These are phyloP conservation scores for Ctenomys sociabilis DNA, from an alignment of 2,113 vertebrate genomes.

Conservation along the genomic window DNA sequence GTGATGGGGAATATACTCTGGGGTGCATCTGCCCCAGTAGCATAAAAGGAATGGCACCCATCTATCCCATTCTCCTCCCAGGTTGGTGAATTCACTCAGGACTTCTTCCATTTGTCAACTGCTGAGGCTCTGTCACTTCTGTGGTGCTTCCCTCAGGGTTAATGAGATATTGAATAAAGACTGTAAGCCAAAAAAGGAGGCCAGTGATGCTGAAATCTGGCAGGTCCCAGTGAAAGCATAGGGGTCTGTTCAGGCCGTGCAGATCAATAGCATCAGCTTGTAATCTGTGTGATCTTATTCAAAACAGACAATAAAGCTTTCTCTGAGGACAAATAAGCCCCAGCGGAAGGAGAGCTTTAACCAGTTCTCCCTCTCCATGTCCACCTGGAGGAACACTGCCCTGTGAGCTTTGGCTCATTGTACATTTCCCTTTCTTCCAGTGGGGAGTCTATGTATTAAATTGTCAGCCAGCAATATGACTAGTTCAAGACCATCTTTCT, in stretches of 20 bases:
- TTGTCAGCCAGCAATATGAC: slow-evolving; percentile 26
- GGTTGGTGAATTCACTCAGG: background rate
- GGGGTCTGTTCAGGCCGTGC: background rate
- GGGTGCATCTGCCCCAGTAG: background rate
- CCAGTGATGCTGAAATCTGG: background rate
- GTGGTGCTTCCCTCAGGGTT: slow-evolving; percentile 34
- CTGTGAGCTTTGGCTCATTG: background rate
- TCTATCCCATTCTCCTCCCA: background rate
- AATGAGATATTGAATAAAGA: slow-evolving; percentile 65
- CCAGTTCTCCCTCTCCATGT: background rate
- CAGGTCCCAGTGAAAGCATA: slow-evolving; percentile 37
- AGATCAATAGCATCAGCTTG: slow-evolving; percentile 56
- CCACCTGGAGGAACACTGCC: slow-evolving; percentile 40
- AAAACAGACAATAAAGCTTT: slow-evolving; percentile 63
- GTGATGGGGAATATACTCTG: background rate
- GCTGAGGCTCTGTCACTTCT: slow-evolving; percentile 49
- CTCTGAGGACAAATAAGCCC: slow-evolving; percentile 64
- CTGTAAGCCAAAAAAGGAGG: slow-evolving; percentile 51
- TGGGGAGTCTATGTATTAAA: slow-evolving; percentile 15
- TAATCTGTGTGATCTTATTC: slow-evolving; percentile 66
- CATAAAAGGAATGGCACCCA: background rate
- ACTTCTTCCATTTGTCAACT: background rate
- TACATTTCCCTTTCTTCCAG: background rate
- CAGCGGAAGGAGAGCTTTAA: slow-evolving; percentile 36
- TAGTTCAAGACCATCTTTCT: slow-evolving; percentile 66